A percentile compares a stretch with the other conserved stretches of the same genome.
Evolutionary conservation across 2,888 invertebrate genomes (phyloP).

Genomic region (Pterostichus niger): DNA sequence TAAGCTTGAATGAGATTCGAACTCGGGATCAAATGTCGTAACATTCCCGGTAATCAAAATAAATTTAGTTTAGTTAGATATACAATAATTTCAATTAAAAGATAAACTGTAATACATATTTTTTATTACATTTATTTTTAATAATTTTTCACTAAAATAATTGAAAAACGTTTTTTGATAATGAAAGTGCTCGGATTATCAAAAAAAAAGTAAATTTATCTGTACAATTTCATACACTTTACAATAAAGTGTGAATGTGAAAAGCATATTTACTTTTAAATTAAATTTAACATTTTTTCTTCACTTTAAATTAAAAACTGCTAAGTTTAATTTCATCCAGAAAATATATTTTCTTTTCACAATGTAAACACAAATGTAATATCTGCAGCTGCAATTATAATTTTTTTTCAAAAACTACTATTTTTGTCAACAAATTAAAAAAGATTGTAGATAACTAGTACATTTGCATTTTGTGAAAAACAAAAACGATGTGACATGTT

Average conservation of each 20-base stretch:
- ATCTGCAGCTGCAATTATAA: constrained; percentile 30
- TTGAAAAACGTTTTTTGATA: too few species aligned
- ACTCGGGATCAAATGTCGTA: too few species aligned
- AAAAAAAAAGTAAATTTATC: too few species aligned
- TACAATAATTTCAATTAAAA: too few species aligned
- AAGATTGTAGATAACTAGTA: constrained; percentile 2
- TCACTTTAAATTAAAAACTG: too few species aligned
- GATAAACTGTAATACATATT: too few species aligned
- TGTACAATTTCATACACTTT: background rate
- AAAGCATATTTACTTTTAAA: constrained; percentile 5
- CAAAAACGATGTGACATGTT: constrained; percentile 16
- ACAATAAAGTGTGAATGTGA: constrained; percentile 1
- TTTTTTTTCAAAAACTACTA: background rate
- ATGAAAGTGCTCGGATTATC: too few species aligned
- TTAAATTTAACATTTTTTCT: background rate
- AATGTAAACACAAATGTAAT: constrained; percentile 1
- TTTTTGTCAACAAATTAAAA: constrained; percentile 8
- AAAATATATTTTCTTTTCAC: constrained; percentile 6
- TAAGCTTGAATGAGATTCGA: too few species aligned
- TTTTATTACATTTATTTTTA: too few species aligned
- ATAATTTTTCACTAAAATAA: too few species aligned
- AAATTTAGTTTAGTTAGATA: too few species aligned
- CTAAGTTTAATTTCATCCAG: constrained; percentile 2
- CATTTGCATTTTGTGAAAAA: background rate
- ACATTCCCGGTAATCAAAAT: too few species aligned